phyloP scores from a whole-genome alignment of 2,113 vertebrate genomes.

The Eubucco bourcierii region DNA sequence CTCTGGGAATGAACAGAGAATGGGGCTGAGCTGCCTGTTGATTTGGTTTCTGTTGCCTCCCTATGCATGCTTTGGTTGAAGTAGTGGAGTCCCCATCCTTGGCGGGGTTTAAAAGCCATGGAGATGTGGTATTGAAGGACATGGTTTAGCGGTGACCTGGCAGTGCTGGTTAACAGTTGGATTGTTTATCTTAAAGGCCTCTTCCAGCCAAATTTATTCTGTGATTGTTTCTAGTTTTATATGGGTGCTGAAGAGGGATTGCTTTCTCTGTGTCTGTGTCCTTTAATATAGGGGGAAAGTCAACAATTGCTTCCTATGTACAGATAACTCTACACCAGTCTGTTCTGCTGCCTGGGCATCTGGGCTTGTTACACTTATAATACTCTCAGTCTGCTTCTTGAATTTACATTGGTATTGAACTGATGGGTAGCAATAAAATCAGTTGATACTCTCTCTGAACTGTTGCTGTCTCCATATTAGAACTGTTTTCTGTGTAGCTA shows the following conservation, averaged over 20 bases:
- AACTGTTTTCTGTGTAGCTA: neutral
- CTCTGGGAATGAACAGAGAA: neutral
- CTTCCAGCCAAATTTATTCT: no score
- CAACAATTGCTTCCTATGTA: neutral
- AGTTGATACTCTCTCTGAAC: neutral
- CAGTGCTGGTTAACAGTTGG: no score
- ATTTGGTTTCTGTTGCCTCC: neutral
- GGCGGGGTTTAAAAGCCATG: no score
- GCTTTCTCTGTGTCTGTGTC: neutral
- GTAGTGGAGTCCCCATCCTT: no score
- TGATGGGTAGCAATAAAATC: neutral
- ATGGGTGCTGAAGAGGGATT: neutral
- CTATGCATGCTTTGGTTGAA: neutral
- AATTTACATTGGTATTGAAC: rapidly evolving
- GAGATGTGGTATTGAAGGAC: no score
- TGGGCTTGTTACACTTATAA: neutral
- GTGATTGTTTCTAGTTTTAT: neutral
- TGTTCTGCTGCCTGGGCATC: neutral
- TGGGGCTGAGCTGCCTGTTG: neutral
- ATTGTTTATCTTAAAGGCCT: no score
- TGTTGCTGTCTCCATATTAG: neutral
- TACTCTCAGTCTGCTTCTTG: neutral
- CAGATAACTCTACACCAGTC: neutral
- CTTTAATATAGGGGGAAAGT: neutral
- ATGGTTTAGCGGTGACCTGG: no score